These are phyloP conservation scores for Sternotherus odoratus DNA, from an alignment of 2,797 vertebrate species.

Conservation along the genomic window DNA sequence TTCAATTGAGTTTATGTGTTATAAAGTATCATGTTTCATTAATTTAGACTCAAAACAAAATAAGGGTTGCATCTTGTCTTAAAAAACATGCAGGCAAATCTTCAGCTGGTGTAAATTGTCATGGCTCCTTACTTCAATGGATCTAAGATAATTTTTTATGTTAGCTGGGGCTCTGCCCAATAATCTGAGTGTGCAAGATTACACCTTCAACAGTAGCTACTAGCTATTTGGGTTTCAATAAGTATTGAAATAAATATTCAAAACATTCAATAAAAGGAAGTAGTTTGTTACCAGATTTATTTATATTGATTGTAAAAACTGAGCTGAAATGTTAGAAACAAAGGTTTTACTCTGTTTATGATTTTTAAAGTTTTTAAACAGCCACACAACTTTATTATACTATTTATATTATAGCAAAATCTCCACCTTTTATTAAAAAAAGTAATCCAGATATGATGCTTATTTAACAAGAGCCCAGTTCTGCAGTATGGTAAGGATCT, in stretches of 20 bases:
- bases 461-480: background rate
- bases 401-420: background rate
- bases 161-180: background rate
- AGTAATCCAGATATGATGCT: background rate
- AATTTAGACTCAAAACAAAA: conserved; percentile 6
- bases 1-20: background rate
- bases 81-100: conserved; percentile 18
- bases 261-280: background rate
- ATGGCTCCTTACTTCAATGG: background rate
- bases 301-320: background rate
- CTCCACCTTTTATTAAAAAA: background rate
- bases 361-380: background rate
- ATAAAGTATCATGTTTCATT: conserved; percentile 18
- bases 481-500: background rate
- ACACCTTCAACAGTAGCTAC: background rate
- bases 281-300: background rate
- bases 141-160: background rate
- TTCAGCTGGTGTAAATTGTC: background rate
- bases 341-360: background rate
- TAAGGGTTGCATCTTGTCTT: rapidly evolving
- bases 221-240: background rate
- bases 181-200: background rate
- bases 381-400: background rate
- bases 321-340: background rate
- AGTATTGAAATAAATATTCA: background rate